Evolutionary conservation across 2,113 vertebrate species (phyloP), one percentile per base, ranked within the genome.

Genomic region (Bambusicola thoracicus): DNA sequence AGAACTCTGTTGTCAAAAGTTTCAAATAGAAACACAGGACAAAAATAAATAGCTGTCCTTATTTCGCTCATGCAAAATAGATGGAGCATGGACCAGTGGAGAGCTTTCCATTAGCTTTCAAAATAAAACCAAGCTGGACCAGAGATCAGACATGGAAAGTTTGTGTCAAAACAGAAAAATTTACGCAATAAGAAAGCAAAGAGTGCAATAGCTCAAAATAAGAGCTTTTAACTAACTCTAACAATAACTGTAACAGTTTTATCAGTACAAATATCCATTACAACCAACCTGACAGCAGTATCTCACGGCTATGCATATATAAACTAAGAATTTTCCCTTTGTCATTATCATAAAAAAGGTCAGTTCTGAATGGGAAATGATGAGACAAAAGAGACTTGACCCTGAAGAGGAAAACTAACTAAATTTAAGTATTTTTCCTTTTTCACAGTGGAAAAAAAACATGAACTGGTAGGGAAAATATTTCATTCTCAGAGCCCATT

Each of bases 401-500:
- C 85, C 69, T 81, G 32, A 92, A 89, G 58, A 92, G 93, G 94
- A 96, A 94, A 94, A 93, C 78, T 56, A 22, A 85, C 95, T 95
- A 97, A 95, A 97, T 94, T 94, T 97, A 96, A 85, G 61, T 87
- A 75, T 85, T 87, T 94, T 96, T 87, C 94, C 85, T 84, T 89
- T 29, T 86, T 88, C 82, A 95, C 73, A 95, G 63, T 83, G 94
- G 94, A 90, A 96, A 96, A 96, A 29, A 94, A 86, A 8, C 63
- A 84, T 87, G 61, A 88, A 83, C n/a, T 38, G 34, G 43, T 65
- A 85, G 49, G 82, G 76, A 70, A 90, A 89, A 8, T 58, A 96
- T 89, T 82, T 93, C 38, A 95, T 94, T 90, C 78, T 78, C 93
- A 93, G 86, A 85, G 20, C 32, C 59, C n/a, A 58, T 89, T 44